Base-by-base conservation (phyloP, 2,888 invertebrate genomes). In the Gryllus longicercus region DNA sequence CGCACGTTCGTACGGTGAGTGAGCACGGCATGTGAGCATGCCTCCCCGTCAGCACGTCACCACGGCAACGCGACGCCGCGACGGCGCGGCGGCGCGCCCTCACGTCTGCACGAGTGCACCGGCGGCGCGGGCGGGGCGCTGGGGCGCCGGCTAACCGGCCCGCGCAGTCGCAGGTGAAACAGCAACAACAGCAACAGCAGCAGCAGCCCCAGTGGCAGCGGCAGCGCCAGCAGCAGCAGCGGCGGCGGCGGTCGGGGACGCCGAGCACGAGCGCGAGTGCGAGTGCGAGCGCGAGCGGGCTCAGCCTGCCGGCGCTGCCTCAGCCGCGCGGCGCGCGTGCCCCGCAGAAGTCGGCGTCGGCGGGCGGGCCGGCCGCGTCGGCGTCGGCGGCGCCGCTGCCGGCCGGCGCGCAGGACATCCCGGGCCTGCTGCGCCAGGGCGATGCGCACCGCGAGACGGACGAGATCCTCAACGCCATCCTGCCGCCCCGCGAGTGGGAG, bases 401-500 rank as follows among this genome's bases (percentile, higher is more conserved):
- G n/a, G 14, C 63, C 14, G 63, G 63, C 8, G 63, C 63, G 63
- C 16, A n/a, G 63, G 14, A 14, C 63, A n/a, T 63, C 16, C 63
- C 63, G n/a, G 63, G 63, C n/a, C n/a, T 63, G 14, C 14, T 63
- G 63, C 63, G 63, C 63, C 63, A 63, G 63, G 77, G 77, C 1
- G 82, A 83, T 38, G 79, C 77, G 12, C 77, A 76, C 18, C 79
- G 79, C 76, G 97, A 97, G 88, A 96, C 96, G 16, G 95, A 95
- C 86, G 97, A 98, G 87, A 95, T 98, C 84, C 88, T 98, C 2
- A 97, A 98, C 88, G 93, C 94, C 21, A 97, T 98, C 85, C 88
- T 98, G 82, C 97, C 98, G 11, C 97, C 98, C 2, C 94, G 95
- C 86, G 96, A 97, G 89, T 98, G 97, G 97, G 95, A 96, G 86